Evolutionary conservation across 2,888 invertebrate species (phyloP).

Genomic region (Drosophila buzzatii): DNA sequence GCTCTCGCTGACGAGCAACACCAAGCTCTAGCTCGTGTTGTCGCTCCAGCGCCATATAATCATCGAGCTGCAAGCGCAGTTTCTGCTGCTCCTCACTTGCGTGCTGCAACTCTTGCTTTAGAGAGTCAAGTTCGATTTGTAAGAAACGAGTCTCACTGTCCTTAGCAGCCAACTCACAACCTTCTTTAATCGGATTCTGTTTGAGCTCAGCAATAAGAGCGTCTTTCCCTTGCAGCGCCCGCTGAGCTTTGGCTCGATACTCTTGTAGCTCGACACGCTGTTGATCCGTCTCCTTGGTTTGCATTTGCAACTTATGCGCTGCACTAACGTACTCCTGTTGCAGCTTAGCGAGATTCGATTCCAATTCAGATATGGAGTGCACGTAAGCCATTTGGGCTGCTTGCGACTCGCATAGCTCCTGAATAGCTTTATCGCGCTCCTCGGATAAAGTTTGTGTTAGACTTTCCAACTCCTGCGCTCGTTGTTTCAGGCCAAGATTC

Average conservation of each 20-base stretch:
- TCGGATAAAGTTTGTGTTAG: constrained; percentile 61
- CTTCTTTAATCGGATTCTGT: constrained; percentile 49
- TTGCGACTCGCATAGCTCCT: constrained; percentile 66
- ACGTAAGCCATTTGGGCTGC: constrained; percentile 74
- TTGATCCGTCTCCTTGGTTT: constrained; percentile 85
- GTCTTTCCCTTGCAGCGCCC: constrained; percentile 92
- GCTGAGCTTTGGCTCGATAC: constrained; percentile 92
- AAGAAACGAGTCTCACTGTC: constrained; percentile 74
- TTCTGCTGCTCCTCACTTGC: constrained; percentile 71
- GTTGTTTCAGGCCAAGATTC: constrained; percentile 63
- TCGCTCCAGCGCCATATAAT: constrained; percentile 57
- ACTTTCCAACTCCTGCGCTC: constrained; percentile 72
- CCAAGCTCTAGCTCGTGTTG: constrained; percentile 63
- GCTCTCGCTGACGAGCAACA: constrained; percentile 63
- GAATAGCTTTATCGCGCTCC: constrained; percentile 75
- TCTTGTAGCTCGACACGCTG: constrained; percentile 88
- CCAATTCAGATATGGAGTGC: constrained; percentile 83
- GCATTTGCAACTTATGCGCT: constrained; percentile 86
- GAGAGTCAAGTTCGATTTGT: constrained; percentile 88
- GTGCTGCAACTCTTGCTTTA: constrained; percentile 84
- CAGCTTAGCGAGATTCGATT: constrained; percentile 84
- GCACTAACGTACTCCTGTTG: constrained; percentile 85
- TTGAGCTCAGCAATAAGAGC: constrained; percentile 89
- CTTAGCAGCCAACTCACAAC: constrained; percentile 54
- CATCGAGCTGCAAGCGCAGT: constrained; percentile 72